Percentiles rank a stretch among this genome's conserved stretches.
These are phyloP conservation scores for Priocnemis perturbator DNA, from an alignment of 2,888 invertebrate genomes.

Conservation along the genomic window DNA sequence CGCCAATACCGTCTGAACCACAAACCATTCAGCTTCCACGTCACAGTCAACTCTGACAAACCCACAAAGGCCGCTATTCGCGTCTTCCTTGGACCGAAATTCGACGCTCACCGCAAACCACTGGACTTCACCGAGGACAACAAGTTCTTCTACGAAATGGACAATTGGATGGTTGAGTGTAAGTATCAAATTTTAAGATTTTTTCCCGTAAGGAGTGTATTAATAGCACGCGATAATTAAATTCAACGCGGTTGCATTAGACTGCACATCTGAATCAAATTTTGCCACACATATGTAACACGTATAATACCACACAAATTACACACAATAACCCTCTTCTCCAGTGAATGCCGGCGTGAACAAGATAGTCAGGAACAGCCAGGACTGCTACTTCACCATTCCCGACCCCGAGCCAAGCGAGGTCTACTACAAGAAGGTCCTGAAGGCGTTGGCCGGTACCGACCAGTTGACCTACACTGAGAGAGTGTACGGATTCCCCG, in stretches of 20 bases:
- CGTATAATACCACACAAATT: too few species aligned
- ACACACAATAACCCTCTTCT: neutral
- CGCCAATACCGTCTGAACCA: conserved; percentile 84
- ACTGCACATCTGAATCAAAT: too few species aligned
- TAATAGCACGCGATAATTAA: too few species aligned
- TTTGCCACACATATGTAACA: too few species aligned
- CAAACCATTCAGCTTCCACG: conserved; percentile 80
- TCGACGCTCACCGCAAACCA: conserved; percentile 78
- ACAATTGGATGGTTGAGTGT: conserved; percentile 73
- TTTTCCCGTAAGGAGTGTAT: neutral
- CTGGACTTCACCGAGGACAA: conserved; percentile 78
- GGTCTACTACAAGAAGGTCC: conserved; percentile 59
- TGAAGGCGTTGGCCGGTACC: conserved; percentile 73
- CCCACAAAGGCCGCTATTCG: conserved; percentile 79
- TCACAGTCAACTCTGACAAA: conserved; percentile 80
- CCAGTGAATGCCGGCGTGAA: conserved; percentile 81
- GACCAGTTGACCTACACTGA: conserved; percentile 74
- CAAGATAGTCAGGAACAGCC: conserved; percentile 81
- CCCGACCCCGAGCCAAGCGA: conserved; percentile 76
- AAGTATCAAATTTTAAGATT: conserved; percentile 47
- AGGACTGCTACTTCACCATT: conserved; percentile 80
- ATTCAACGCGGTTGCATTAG: too few species aligned
- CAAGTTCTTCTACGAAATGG: conserved; percentile 80
- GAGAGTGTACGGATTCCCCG: conserved; percentile 82
- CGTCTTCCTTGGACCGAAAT: conserved; percentile 84